Evolutionary conservation across 2,113 vertebrate species (phyloP).

Genomic region (Pseudorhombus dupliciocellatus): DNA sequence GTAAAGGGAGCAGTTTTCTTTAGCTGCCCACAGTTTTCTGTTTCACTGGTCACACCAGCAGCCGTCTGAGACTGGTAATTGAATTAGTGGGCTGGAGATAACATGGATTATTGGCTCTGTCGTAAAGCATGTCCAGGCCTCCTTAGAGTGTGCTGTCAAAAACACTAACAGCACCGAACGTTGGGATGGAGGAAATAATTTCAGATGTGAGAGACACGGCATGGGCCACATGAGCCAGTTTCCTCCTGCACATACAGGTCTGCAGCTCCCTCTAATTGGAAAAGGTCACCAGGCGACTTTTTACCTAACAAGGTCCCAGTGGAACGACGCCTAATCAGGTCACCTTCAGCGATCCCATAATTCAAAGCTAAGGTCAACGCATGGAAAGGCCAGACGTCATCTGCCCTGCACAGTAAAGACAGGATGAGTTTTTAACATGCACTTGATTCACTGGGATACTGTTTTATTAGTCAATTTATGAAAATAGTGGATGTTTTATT

Average conservation of each 20-base stretch:
- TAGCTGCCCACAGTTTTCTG: conserved; percentile 22
- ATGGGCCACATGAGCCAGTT: background rate
- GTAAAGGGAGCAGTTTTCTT: conserved; percentile 37
- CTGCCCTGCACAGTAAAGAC: background rate
- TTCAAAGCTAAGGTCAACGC: conserved; percentile 20
- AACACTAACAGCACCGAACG: background rate
- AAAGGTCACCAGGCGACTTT: conserved; percentile 38
- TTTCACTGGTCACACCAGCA: conserved; percentile 18
- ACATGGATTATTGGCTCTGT: conserved; percentile 36
- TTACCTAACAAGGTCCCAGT: conserved; percentile 40
- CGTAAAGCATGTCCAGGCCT: conserved; percentile 8
- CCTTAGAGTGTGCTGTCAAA: background rate
- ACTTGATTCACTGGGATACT: background rate
- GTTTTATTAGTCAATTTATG: background rate
- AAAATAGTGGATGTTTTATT: background rate
- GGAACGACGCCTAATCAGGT: conserved; percentile 39
- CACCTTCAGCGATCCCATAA: conserved; percentile 41
- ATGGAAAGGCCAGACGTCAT: conserved; percentile 34
- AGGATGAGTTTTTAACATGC: background rate
- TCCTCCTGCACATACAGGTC: background rate
- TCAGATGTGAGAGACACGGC: background rate
- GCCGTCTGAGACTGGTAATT: conserved; percentile 50
- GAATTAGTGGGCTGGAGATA: conserved; percentile 63
- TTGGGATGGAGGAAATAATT: background rate
- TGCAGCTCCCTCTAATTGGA: background rate